These are phyloP conservation scores for Pachymerium ferrugineum DNA, from an alignment of 2,888 invertebrate species.

Conservation along the genomic window DNA sequence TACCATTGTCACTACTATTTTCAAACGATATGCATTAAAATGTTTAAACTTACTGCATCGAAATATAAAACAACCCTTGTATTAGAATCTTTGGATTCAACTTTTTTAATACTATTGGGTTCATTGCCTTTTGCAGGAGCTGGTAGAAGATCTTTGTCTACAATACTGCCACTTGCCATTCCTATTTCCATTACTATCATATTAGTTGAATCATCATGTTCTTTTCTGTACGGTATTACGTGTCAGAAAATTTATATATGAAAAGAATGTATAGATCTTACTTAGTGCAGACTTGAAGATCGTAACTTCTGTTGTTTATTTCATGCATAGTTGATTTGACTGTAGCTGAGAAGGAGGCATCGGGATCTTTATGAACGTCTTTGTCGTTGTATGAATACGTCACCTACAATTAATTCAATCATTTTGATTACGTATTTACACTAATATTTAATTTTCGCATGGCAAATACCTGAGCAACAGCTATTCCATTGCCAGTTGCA, in stretches of 20 bases:
- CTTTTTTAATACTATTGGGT: neutral
- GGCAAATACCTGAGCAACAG: neutral
- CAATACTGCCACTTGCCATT: neutral
- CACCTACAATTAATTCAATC: too few relatives aligned
- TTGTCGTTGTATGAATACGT: neutral
- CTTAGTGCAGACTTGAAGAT: neutral
- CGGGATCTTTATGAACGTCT: too few relatives aligned
- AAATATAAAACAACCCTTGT: neutral
- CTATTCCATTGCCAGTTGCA: neutral
- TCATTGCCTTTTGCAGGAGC: neutral
- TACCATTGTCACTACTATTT: neutral
- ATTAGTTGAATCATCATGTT: neutral
- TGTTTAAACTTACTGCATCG: neutral
- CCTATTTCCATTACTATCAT: neutral
- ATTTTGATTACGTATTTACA: too few relatives aligned
- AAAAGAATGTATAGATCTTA: neutral
- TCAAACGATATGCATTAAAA: neutral
- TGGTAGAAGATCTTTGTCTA: neutral
- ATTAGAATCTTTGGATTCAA: neutral
- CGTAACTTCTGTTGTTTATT: neutral
- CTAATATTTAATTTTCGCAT: too few relatives aligned
- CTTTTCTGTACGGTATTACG: neutral
- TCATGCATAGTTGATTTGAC: neutral
- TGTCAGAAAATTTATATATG: too few relatives aligned
- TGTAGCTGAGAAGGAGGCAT: neutral